Percentiles rank a stretch among this genome's conserved stretches.
These are phyloP conservation scores for Rhingia campestris DNA, from an alignment of 2,888 invertebrate genomes.

Conservation along the genomic window DNA sequence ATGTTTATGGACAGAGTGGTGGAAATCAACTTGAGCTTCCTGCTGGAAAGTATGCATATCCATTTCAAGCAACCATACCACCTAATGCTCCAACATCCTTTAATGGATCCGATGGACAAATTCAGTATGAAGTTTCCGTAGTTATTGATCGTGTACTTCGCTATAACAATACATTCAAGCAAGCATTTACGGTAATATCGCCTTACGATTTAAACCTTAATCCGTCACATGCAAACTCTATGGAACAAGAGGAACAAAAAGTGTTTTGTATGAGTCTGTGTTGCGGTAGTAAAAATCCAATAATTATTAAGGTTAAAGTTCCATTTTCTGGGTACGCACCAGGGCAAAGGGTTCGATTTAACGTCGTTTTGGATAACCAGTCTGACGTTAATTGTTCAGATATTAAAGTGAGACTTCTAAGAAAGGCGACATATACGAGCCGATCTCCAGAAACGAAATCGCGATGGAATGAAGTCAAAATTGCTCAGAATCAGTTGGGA, in stretches of 20 bases:
- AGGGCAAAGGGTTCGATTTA: conserved; percentile 88
- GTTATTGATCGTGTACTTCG: conserved; percentile 93
- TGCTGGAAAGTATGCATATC: conserved; percentile 88
- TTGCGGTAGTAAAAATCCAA: conserved; percentile 88
- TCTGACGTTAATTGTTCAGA: conserved; percentile 87
- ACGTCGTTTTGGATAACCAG: conserved; percentile 88
- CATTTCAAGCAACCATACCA: conserved; percentile 87
- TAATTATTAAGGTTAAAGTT: conserved; percentile 86
- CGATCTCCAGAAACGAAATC: conserved; percentile 78
- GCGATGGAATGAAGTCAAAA: conserved; percentile 78
- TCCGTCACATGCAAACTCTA: conserved; percentile 86
- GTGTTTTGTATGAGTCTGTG: conserved; percentile 87
- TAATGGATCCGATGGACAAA: conserved; percentile 88
- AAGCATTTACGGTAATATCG: conserved; percentile 90
- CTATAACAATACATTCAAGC: conserved; percentile 91
- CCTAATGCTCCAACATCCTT: conserved; percentile 89
- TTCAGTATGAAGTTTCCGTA: conserved; percentile 90
- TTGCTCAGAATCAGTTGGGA: conserved; percentile 83
- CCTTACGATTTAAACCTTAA: conserved; percentile 91
- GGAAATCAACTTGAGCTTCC: conserved; percentile 88
- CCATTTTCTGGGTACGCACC: conserved; percentile 89
- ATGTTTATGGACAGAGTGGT: conserved; percentile 82
- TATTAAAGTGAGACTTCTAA: conserved; percentile 86
- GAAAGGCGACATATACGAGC: conserved; percentile 83
- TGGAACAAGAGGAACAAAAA: conserved; percentile 88